These are phyloP conservation scores for Dorcus hopei DNA, from an alignment of 2,888 invertebrate species.

Conservation along the genomic window DNA sequence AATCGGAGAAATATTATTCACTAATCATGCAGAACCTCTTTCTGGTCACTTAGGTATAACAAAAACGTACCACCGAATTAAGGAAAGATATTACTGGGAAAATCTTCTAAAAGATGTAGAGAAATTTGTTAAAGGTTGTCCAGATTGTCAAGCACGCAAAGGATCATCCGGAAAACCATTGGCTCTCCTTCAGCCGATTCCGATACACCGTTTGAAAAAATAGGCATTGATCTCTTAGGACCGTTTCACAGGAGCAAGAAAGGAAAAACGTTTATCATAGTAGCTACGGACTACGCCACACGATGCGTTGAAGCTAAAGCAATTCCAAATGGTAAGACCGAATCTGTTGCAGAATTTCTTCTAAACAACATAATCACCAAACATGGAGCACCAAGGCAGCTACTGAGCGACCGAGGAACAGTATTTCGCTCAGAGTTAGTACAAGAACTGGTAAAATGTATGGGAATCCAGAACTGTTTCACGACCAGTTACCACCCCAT, in stretches of 20 bases:
- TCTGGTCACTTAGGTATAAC: too few relatives aligned
- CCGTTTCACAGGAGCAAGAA: conserved; percentile 7
- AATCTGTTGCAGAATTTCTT: conserved; percentile 5
- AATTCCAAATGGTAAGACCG: conserved; percentile 9
- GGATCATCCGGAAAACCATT: too few relatives aligned
- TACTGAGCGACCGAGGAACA: background rate
- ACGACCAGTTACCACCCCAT: conserved; percentile 4
- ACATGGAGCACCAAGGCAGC: background rate
- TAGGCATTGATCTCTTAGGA: conserved; percentile 22
- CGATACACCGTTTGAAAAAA: too few relatives aligned
- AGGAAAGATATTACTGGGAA: too few relatives aligned
- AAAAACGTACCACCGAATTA: too few relatives aligned
- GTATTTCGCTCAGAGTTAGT: background rate
- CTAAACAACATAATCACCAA: background rate
- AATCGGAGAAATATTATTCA: too few relatives aligned
- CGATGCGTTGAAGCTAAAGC: conserved; percentile 19
- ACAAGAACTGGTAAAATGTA: conserved; percentile 5
- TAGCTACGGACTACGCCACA: conserved; percentile 32
- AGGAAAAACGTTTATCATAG: background rate
- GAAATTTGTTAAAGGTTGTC: conserved; percentile 22
- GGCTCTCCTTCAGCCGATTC: too few relatives aligned
- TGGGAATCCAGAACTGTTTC: background rate
- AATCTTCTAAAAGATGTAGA: conserved; percentile 10
- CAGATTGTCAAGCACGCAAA: conserved; percentile 20
- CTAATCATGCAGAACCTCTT: too few relatives aligned